Evolutionary conservation across 2,888 invertebrate species (phyloP), one percentile per base, ranked within the genome.

Genomic region (Machimus atricapillus): DNA sequence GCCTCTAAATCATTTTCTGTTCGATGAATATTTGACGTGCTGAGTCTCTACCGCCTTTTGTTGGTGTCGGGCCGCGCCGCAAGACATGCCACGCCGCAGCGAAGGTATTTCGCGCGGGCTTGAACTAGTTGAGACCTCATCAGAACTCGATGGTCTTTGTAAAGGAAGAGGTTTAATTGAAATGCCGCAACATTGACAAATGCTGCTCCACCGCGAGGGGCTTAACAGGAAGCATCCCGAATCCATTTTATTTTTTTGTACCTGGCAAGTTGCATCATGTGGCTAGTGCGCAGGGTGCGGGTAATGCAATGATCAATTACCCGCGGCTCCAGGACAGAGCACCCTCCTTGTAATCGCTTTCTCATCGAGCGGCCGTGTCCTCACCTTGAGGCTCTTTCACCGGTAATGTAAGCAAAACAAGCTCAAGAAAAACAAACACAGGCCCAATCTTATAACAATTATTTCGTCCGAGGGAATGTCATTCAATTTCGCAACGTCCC

Each of bases 11-110:
- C 81, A 86, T 86, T 87, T 85, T 87, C 85, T 87, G 82, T 86
- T 86, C 87, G 58, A 86, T 52, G 81, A 74, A 87, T 87, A 85
- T 87, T 87, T 86, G 85, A 85, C 87, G 85, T 77, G n/a, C 81
- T 82, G 86, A 74, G 76, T 85, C 43, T 46, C 46, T n/a, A 34
- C 37, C 66, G 58, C 46, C 79, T 66, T 79, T 81, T 81, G 81
- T 76, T 40, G 31, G 34, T 16, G 9, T 16, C 56, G 8, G 37
- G n/a, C 76, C 52, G 56, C 81, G 37, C 34, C 76, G 37, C 27
- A 34, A 56, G 37, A 56, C 52, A 9, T 56, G 58, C 58, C 19
- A 37, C 8, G 58, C 58, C 9, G 5, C 58, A 6, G 66, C 27
- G 66, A 66, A 66, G 19, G 27, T 27, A 27, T 66, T 52, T 37